Evolutionary conservation across 2,888 invertebrate species (phyloP), one percentile per base, ranked within the genome.

Genomic region (Arge pagana): DNA sequence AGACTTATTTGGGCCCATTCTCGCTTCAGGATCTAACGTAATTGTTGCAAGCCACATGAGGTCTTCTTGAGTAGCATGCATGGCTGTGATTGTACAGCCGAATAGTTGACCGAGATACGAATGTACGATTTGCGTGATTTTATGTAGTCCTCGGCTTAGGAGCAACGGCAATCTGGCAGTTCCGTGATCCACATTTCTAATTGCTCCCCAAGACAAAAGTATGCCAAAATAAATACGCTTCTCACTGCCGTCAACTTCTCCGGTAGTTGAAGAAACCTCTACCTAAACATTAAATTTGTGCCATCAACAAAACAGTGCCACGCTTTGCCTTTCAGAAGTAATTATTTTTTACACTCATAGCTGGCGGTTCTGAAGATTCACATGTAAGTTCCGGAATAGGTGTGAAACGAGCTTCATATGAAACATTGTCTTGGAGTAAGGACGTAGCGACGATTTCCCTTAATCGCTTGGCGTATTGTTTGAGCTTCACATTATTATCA

Each of bases 41-140:
- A 75, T 68, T 2, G 69, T 62, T 3, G 70, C 11, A 4, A 77
- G 54, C 76, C 76, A 77, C 30, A 58, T 57, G 1, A 76, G 64
- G 54, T 75, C 76, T 18, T 69, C 64, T 6, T 67, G 59, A 4
- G 52, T 62, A 2, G 62, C 57, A 3, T 66, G 53, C 24, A 75
- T 33, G 4, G 61, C 30, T 18, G 68, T 56, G 21, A 75, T 56
- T 21, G 61, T 59, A 23, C 76, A 75, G 50, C 76, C 76, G 54
- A 77, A 77, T 65, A 74, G 68, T 16, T 59, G 64, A 18, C 54
- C 43, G 21, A 77, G 52, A 4, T 63, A 60, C n/a, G 50, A 36
- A 48, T 76, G 71, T 4, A 74, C 70, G 3, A 62, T 62, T 4
- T 60, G 56, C 45, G 66, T 70, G 8, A 67, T 60, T 31, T 48